Conservation (phyloP, 2,113 vertebrate genomes). For the Talpa occidentalis region DNA sequence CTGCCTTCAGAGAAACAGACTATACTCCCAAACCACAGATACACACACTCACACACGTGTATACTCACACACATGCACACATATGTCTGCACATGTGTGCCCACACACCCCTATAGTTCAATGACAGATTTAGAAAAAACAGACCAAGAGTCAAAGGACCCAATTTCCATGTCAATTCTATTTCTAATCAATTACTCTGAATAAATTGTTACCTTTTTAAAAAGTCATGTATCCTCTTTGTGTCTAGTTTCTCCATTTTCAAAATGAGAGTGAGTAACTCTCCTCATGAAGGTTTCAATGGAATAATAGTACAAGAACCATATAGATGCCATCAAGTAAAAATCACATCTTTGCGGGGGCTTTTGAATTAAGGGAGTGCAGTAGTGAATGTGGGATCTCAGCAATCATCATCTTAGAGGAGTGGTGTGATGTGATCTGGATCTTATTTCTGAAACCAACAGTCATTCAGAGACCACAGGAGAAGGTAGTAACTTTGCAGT, state of each 20-base stretch:
- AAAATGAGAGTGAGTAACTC: constrained; percentile 4
- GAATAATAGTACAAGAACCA: not conserved
- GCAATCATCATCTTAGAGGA: not conserved
- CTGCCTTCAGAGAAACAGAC: constrained; percentile 31
- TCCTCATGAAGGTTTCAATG: not conserved
- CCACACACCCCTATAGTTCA: no score
- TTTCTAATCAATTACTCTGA: constrained; percentile 16
- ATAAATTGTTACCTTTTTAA: constrained; percentile 17
- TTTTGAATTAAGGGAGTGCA: not conserved
- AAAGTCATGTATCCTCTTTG: not conserved
- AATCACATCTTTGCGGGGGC: not conserved
- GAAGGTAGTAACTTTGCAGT: not conserved
- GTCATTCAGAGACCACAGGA: not conserved
- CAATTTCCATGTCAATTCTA: not conserved
- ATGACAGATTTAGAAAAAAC: not conserved
- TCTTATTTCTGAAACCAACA: not conserved
- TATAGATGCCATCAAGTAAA: not conserved
- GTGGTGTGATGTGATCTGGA: not conserved
- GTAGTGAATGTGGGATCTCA: not conserved
- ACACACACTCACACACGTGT: not conserved
- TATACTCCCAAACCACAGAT: not conserved
- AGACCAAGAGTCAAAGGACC: not conserved
- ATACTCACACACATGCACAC: not conserved
- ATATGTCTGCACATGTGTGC: no score
- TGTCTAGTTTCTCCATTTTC: constrained; percentile 35